A percentile compares a stretch with the other conserved stretches of the same genome.
Evolutionary conservation across 2,113 vertebrate species (phyloP).

Genomic region (Poicephalus meyeri): DNA sequence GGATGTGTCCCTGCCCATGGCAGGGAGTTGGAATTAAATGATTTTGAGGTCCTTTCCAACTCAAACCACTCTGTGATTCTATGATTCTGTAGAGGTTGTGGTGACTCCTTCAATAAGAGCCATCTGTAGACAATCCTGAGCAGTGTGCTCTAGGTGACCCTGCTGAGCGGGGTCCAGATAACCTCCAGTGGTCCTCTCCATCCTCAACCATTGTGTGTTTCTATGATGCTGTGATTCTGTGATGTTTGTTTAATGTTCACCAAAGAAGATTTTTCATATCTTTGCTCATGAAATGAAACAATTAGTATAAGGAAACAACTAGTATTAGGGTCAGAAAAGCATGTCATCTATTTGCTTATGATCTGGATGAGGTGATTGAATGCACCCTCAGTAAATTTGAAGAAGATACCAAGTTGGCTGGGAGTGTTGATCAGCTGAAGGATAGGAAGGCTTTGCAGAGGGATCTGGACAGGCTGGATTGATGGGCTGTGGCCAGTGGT

Average conservation of each 20-base stretch:
- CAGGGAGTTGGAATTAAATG: not conserved
- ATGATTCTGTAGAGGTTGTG: not conserved
- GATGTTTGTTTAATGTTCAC: not conserved
- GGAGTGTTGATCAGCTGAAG: not conserved
- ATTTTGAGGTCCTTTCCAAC: not conserved
- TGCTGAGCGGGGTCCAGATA: not conserved
- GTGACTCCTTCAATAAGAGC: not conserved
- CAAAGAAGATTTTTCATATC: not conserved
- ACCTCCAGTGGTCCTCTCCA: not conserved
- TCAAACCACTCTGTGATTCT: not conserved
- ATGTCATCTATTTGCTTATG: not conserved
- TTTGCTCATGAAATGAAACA: not conserved
- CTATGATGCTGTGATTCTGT: not conserved
- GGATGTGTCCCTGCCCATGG: not conserved
- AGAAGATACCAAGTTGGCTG: not conserved
- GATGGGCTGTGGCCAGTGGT: not conserved
- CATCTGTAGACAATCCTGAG: not conserved
- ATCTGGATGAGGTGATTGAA: not conserved
- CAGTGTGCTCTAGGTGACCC: not conserved
- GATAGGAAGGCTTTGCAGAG: not conserved
- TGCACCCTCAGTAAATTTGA: not conserved
- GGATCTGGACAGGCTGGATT: not conserved
- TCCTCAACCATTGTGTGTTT: not conserved
- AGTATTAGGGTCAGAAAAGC: not conserved
- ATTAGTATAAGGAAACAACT: not conserved